Evolutionary conservation across 2,888 invertebrate species (phyloP).

Genomic region (Chironomus riparius): DNA sequence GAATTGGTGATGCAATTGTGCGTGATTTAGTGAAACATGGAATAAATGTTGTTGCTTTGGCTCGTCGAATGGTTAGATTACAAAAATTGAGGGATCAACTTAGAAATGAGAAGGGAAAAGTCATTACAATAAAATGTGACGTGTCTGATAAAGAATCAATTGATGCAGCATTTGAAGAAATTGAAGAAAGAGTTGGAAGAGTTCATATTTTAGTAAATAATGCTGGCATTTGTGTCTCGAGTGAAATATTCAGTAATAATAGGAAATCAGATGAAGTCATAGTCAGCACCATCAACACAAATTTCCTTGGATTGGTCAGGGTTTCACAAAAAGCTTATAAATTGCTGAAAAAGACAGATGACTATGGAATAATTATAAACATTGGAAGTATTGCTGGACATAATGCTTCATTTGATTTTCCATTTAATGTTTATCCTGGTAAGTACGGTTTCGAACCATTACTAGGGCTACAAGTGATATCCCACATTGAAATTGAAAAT

Average conservation of each 20-base stretch:
- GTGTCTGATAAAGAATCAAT: slow-evolving; percentile 47
- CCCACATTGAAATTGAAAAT: no score
- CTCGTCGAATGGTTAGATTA: background rate
- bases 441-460: slow-evolving; percentile 30
- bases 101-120: background rate
- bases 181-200: slow-evolving; percentile 44
- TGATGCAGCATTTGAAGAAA: slow-evolving; percentile 45
- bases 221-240: slow-evolving; percentile 40
- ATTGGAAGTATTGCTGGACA: slow-evolving; percentile 40
- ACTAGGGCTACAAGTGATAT: no score
- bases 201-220: slow-evolving; percentile 51
- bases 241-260: slow-evolving; percentile 17
- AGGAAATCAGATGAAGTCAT: slow-evolving; percentile 24
- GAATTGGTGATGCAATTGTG: slow-evolving; percentile 24
- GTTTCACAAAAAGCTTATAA: slow-evolving; percentile 44
- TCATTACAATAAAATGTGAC: slow-evolving; percentile 42
- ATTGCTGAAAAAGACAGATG: slow-evolving; percentile 44
- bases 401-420: slow-evolving; percentile 29
- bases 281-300: slow-evolving; percentile 39
- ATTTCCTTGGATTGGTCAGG: slow-evolving; percentile 42
- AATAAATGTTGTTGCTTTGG: slow-evolving; percentile 31
- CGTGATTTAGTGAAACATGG: slow-evolving; percentile 34
- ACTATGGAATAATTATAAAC: slow-evolving; percentile 43
- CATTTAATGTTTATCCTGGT: slow-evolving; percentile 15
- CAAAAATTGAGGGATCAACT: background rate